A percentile compares a stretch with the other conserved stretches of the same genome.
These are phyloP conservation scores for Rhinolophus sinicus DNA, from an alignment of 2,113 vertebrate genomes.

Conservation along the genomic window DNA sequence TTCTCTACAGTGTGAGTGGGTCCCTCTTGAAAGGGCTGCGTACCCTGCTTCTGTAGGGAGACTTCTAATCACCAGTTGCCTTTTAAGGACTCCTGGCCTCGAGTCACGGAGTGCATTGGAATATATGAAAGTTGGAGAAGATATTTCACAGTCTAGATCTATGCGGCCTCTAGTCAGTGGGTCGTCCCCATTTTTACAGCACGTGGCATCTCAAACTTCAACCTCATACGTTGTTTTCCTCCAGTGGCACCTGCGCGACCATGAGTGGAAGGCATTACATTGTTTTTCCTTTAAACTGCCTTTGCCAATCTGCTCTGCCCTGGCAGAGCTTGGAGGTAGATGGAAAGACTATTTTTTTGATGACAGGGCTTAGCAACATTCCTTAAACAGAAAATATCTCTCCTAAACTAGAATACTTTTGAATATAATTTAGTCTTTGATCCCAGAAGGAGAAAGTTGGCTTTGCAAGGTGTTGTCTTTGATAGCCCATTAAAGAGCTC, in stretches of 20 bases:
- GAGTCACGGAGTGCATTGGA: not conserved
- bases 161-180: not conserved
- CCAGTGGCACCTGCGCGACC: not conserved
- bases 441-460: not conserved
- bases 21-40: not conserved
- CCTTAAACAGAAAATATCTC: conserved; percentile 50
- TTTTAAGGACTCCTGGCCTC: conserved; percentile 21
- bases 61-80: not conserved
- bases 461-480: conserved; percentile 31
- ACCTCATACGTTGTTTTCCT: not conserved
- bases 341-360: conserved; percentile 61
- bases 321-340: conserved; percentile 26
- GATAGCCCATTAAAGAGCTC: not conserved
- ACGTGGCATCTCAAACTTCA: not conserved
- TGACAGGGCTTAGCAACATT: conserved; percentile 69
- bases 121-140: not conserved
- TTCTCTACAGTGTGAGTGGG: not conserved
- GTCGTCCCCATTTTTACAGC: not conserved
- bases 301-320: conserved; percentile 43
- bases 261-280: not conserved
- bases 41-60: not conserved
- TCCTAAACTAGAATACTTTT: not conserved
- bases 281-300: conserved; percentile 54
- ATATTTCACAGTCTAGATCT: not conserved
- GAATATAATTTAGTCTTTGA: not conserved